A percentile compares a stretch with the other conserved stretches of the same genome.
These are phyloP conservation scores for Xylophagus ater DNA, from an alignment of 2,888 invertebrate genomes.

Conservation along the genomic window DNA sequence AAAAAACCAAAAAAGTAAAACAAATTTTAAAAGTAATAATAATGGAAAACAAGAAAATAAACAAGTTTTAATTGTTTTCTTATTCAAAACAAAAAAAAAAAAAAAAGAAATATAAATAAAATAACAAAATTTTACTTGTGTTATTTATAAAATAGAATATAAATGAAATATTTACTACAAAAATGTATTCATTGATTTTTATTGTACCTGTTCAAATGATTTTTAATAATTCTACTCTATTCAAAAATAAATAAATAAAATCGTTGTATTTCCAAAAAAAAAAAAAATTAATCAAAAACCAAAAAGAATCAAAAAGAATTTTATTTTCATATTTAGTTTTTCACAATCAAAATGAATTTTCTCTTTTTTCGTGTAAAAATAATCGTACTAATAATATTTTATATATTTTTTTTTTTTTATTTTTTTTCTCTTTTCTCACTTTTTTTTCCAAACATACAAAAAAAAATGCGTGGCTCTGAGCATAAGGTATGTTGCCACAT, in stretches of 20 bases:
- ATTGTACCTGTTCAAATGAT: slow-evolving; percentile 4
- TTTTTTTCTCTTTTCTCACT: slow-evolving; percentile 9
- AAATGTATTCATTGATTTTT: not conserved
- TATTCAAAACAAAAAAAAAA: not conserved
- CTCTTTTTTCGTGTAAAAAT: slow-evolving; percentile 1
- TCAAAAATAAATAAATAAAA: slow-evolving; percentile 9
- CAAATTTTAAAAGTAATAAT: too few species aligned
- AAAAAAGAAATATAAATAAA: slow-evolving; percentile 6
- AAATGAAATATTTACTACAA: slow-evolving; percentile 6
- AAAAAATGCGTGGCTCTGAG: slow-evolving; percentile 26
- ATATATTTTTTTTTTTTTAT: slow-evolving; percentile 4
- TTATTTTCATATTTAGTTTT: slow-evolving; percentile 5
- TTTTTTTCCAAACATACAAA: slow-evolving; percentile 5
- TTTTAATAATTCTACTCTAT: slow-evolving; percentile 3
- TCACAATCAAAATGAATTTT: slow-evolving; percentile 9
- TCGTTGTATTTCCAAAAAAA: slow-evolving; percentile 18
- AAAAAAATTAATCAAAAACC: too few species aligned
- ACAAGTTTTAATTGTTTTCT: too few species aligned
- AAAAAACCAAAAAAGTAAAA: slow-evolving; percentile 5
- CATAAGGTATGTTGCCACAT: slow-evolving; percentile 36
- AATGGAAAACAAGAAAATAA: too few species aligned
- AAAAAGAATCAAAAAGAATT: too few species aligned
- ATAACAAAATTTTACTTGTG: slow-evolving; percentile 16
- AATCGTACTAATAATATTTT: not conserved
- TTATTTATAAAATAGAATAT: slow-evolving; percentile 15